These are phyloP conservation scores for Eufriesea mexicana DNA, from an alignment of 1,140 invertebrate species.

Conservation along the genomic window DNA sequence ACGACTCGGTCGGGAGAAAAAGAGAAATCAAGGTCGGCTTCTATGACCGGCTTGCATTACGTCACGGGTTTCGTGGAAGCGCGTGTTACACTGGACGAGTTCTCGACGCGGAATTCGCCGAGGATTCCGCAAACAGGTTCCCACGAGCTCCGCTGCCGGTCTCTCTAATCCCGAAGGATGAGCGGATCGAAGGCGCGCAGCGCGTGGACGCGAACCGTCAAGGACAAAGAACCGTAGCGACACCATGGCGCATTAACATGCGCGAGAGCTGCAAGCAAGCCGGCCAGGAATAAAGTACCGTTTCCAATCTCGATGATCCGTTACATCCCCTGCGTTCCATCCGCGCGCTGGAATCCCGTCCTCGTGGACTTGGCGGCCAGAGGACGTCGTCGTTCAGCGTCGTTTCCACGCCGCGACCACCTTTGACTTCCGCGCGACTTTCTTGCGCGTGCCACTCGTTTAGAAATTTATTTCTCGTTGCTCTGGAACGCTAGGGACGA, in stretches of 20 bases:
- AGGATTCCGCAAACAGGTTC: slow-evolving; percentile 13
- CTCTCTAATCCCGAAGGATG: slow-evolving; percentile 25
- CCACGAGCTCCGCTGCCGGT: neutral
- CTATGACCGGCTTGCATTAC: neutral
- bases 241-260: slow-evolving; percentile 60
- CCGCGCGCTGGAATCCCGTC: slow-evolving; percentile 42
- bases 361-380: neutral
- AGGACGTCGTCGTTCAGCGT: neutral
- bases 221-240: slow-evolving; percentile 48
- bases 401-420: no score
- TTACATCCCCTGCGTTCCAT: slow-evolving; percentile 67
- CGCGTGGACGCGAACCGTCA: slow-evolving; percentile 10
- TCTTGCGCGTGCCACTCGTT: no score
- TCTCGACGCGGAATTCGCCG: neutral
- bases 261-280: slow-evolving; percentile 43
- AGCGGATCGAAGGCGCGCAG: neutral
- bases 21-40: slow-evolving; percentile 36
- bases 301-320: slow-evolving; percentile 73
- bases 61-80: slow-evolving; percentile 10
- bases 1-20: neutral
- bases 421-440: no score
- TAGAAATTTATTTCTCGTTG: no score
- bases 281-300: slow-evolving; percentile 65
- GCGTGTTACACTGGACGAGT: neutral
- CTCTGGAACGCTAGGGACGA: no score